Evolutionary conservation across 1,140 invertebrate species (phyloP).

Genomic region (Kradibia gibbosae): DNA sequence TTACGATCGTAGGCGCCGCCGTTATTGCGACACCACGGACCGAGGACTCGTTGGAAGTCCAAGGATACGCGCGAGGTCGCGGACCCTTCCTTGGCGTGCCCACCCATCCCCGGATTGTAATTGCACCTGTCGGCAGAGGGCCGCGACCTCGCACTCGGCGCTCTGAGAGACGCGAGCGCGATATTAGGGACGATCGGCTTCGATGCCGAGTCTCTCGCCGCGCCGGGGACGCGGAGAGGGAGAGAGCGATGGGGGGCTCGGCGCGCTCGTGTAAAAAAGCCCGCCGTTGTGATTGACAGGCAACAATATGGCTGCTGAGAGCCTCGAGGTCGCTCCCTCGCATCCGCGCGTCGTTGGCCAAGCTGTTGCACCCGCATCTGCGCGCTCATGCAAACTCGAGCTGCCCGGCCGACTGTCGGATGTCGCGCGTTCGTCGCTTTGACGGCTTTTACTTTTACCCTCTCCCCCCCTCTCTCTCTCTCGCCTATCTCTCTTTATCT

Average conservation of each 20-base stretch:
- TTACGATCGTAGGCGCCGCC: too few relatives aligned
- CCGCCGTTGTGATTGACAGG: slow-evolving; percentile 58
- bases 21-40: too few relatives aligned
- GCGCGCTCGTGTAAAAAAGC: too few relatives aligned
- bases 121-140: too few relatives aligned
- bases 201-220: too few relatives aligned
- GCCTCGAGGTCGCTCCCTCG: slow-evolving; percentile 68
- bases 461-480: slow-evolving; percentile 29
- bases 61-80: too few relatives aligned
- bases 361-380: slow-evolving; percentile 75
- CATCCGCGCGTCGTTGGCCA: slow-evolving; percentile 68
- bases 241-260: neutral
- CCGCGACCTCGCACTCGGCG: too few relatives aligned
- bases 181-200: too few relatives aligned
- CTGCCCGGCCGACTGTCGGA: slow-evolving; percentile 58
- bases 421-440: slow-evolving; percentile 57
- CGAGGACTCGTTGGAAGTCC: too few relatives aligned
- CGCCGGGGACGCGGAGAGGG: neutral
- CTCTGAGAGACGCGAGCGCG: too few relatives aligned
- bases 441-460: slow-evolving; percentile 28
- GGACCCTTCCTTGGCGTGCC: too few relatives aligned
- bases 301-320: slow-evolving; percentile 47
- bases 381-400: slow-evolving; percentile 73
- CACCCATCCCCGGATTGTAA: too few relatives aligned
- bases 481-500: neutral